Base-by-base conservation (phyloP, 2,113 vertebrate species). In the Origma solitaria region DNA sequence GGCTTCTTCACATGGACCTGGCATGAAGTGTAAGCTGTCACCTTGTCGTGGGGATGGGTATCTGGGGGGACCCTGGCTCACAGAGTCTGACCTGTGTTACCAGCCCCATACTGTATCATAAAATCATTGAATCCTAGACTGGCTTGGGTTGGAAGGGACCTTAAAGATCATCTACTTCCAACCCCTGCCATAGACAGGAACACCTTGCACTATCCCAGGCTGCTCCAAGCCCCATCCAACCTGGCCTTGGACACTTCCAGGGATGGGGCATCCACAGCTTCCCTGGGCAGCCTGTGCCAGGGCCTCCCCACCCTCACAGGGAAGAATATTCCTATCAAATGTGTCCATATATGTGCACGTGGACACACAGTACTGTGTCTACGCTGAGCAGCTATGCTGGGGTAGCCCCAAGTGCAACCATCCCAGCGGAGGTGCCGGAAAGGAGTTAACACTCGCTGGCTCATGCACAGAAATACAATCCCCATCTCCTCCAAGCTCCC, bases 331-430 rank as follows among this genome's bases (percentile, higher is more conserved):
- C 61, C 58, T 17, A 0, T 49, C 11, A n/a, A n/a, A 6, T 17
- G 15, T 0, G 0, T 37, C 49, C 35, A 22, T 4, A 15, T 20
- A 19, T 0, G 0, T 40, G 49, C 21, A 27, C 2, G 0, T n/a
- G 13, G 7, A 1, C 25, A 0, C 31, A 2, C 3, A 1, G 22
- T 50, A 0, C 47, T 37, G 42, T 17, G 35, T 11, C 4, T 11
- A 3, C 1, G 1, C 45, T 28, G n/a, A 8, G 11, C 37, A 4
- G 60, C 1, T 0, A 12, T 30, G 33, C 70, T 45, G 79, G 49
- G 70, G 9, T 40, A 31, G 18, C 70, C 88, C 64, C 38, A 22
- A 33, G 27, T 25, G 13, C 79, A 42, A 5, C 56, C 75, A 24
- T 38, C 51, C 57, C 45, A 44, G 71, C 6, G 2, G 88, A 86